Base-by-base conservation (phyloP, 2,113 vertebrate species). In the Coryphaenoides rupestris region DNA sequence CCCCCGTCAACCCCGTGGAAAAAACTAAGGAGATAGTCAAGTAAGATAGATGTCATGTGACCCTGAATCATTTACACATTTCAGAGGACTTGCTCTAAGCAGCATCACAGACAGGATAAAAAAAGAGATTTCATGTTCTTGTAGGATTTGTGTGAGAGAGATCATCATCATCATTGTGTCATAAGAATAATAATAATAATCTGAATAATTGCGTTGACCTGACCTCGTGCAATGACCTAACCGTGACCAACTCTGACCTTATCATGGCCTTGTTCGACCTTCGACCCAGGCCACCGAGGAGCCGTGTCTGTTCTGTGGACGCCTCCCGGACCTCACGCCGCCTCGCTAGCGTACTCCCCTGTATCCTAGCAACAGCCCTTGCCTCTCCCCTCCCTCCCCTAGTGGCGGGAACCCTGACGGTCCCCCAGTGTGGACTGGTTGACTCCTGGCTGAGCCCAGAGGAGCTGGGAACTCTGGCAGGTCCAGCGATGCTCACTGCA, bases 381-480 rank as follows among this genome's bases (percentile, higher is more conserved):
- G 33, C 13, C 14, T 55, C 4, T 10, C 16, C 7, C 5, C 4
- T 19, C 6, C 14, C 15, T 23, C 26, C 7, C 26, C 57, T 67
- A 47, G 73, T 16, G 23, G 67, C 75, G 75, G 17, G 13, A 60
- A 68, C 80, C 77, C 47, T 47, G 69, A 83, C 80, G 57, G 80
- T 81, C 78, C 6, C 86, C 86, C 70, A 75, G 68, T 62, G 1
- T 79, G 56, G 72, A 70, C 53, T 76, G 54, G 77, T 81, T 82
- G 76, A 78, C 87, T 87, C 62, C 77, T 21, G n/a, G 74, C 85
- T 84, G 82, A 87, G 86, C 80, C 79, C 26, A 63, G 65, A 74
- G 68, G 65, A 72, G 83, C 79, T n/a, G n/a, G n/a, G n/a, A n/a
- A n/a, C n/a, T n/a, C n/a, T n/a, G n/a, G n/a, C n/a, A n/a, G n/a